Base-by-base conservation (phyloP, 1,140 invertebrate genomes). In the Sycophaga agraensis region DNA sequence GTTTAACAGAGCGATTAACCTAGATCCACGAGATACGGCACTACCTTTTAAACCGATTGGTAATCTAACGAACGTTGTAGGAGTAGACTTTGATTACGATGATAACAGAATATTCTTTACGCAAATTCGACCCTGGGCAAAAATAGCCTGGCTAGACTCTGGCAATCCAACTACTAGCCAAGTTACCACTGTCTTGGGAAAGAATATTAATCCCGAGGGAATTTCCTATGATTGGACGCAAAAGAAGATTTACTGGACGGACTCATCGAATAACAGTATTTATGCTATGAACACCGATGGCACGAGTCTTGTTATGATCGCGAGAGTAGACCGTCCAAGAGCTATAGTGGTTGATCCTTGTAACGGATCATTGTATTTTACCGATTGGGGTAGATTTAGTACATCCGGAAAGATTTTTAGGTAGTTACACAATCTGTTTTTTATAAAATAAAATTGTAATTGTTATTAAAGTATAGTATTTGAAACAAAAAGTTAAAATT, bases 281-380 rank as follows among this genome's bases (percentile, higher is more conserved):
- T 97, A 96, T 69, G 93, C 95, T 0, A 96, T 97, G 89, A 95
- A 99, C 73, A 81, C 94, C 5, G 90, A 94, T 71, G 92, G 94
- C 9, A 82, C 88, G 0, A 89, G 97, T 70, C 82, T 98, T 34
- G 91, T 98, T 0, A 97, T 96, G 88, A 97, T 98, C 59, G 90
- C 92, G 1, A 82, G 90, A 70, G 96, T 97, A 0, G 93, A 97
- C 70, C 82, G 95, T 66, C 96, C 96, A 0, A 83, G 96, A 71
- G 96, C 96, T 1, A 94, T 99, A 63, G 96, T 97, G 0, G 85
- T 99, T 1, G 94, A 99, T 83, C 97, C 97, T 1, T 99, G 97
- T 78, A 93, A 93, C 72, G 96, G 96, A 5, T 91, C 89, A 0
- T 75, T 98, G 1, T 97, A 93, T 70, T 98, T 89, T 76, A 97